A percentile compares a stretch with the other conserved stretches of the same genome.
These are phyloP conservation scores for Druceiella hillmani DNA, from an alignment of 2,888 invertebrate genomes.

Conservation along the genomic window DNA sequence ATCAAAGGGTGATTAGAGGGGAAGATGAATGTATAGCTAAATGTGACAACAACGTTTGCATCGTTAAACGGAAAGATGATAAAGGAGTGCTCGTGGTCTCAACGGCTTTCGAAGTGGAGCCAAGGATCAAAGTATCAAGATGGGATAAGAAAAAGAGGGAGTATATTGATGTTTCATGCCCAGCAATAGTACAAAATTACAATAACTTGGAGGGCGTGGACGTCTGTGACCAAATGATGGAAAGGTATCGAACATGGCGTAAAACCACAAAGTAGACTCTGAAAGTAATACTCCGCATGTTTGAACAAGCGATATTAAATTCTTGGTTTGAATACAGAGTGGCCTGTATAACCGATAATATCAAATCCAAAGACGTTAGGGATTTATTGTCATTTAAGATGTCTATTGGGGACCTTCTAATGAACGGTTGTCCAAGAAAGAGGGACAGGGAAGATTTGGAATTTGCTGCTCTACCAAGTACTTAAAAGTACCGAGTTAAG, in stretches of 20 bases:
- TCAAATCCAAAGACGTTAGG: slow-evolving; percentile 14
- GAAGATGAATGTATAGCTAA: slow-evolving; percentile 23
- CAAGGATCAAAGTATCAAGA: slow-evolving; percentile 13
- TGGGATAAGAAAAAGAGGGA: slow-evolving; percentile 19
- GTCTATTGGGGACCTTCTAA: slow-evolving; percentile 18
- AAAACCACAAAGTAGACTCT: slow-evolving; percentile 29
- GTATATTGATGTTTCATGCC: slow-evolving; percentile 23
- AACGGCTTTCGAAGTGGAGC: slow-evolving; percentile 25
- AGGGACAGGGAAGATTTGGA: slow-evolving; percentile 14
- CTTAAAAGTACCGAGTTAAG: slow-evolving; percentile 16
- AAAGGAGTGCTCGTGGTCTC: slow-evolving; percentile 25
- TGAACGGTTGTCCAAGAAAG: slow-evolving; percentile 17
- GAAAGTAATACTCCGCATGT: slow-evolving; percentile 25
- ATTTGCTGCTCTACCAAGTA: slow-evolving; percentile 15
- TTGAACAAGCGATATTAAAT: slow-evolving; percentile 19
- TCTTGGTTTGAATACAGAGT: slow-evolving; percentile 24
- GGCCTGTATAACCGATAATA: slow-evolving; percentile 13
- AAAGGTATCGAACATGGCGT: slow-evolving; percentile 25
- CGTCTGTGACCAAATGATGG: slow-evolving; percentile 25
- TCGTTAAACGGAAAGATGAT: slow-evolving; percentile 28
- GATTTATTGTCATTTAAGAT: slow-evolving; percentile 21
- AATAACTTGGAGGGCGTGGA: slow-evolving; percentile 29
- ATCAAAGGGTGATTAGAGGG: slow-evolving; percentile 22
- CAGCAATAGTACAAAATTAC: slow-evolving; percentile 24
- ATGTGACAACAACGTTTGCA: slow-evolving; percentile 22